A percentile compares a stretch with the other conserved stretches of the same genome.
These are phyloP conservation scores for Panopea generosa DNA, from an alignment of 2,888 invertebrate species.

Conservation along the genomic window DNA sequence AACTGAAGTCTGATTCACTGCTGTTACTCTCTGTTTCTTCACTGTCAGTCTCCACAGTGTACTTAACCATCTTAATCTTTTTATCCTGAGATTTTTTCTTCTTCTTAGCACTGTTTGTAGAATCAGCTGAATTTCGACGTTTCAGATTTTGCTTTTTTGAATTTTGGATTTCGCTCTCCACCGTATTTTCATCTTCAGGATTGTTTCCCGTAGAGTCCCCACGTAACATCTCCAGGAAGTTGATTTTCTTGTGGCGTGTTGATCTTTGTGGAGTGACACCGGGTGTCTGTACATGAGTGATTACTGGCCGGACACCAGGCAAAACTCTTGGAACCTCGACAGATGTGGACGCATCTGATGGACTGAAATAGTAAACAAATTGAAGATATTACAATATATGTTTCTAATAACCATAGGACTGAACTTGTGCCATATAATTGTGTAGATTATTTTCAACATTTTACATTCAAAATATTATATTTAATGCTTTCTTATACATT, in stretches of 20 bases:
- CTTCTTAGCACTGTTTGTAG: conserved; percentile 10
- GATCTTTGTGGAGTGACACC: conserved; percentile 19
- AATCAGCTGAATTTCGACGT: not conserved
- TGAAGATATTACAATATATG: too few species aligned
- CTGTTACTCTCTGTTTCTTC: conserved; percentile 46
- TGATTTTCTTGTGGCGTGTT: conserved; percentile 81
- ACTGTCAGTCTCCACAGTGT: conserved; percentile 10
- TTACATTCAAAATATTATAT: too few species aligned
- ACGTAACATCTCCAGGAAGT: conserved; percentile 79
- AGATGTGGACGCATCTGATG: not conserved
- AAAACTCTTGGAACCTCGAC: conserved; percentile 15
- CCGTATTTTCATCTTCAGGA: conserved; percentile 24
- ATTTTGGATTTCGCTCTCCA: conserved; percentile 4
- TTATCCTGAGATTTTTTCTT: not conserved
- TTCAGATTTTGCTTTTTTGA: not conserved
- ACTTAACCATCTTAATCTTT: not conserved
- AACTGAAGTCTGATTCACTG: conserved; percentile 38
- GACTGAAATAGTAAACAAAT: conserved; percentile 9
- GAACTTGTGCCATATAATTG: too few species aligned
- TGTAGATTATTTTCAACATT: too few species aligned
- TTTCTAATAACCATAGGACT: too few species aligned
- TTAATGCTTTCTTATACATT: too few species aligned
- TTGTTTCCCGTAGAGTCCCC: conserved; percentile 70
- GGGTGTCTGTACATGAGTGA: not conserved
- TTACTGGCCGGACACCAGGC: not conserved